phyloP scores from a whole-genome alignment of 2,113 vertebrate species.

The Alouatta palliata region DNA sequence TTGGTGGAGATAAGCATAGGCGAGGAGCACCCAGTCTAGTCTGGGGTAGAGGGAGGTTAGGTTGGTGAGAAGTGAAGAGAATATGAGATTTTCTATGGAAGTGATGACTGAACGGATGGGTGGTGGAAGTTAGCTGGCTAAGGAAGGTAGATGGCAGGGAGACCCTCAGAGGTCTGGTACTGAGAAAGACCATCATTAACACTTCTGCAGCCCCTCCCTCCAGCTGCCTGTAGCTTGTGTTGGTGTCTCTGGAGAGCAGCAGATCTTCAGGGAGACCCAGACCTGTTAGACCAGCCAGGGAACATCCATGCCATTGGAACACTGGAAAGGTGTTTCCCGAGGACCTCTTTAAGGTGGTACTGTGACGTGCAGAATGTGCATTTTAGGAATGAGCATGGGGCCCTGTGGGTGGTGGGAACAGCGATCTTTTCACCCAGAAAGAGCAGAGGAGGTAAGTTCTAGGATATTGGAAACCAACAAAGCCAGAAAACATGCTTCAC shows the following conservation, averaged over 20 bases:
- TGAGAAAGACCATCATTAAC: not conserved
- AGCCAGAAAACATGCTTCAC: not conserved
- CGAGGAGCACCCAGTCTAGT: not conserved
- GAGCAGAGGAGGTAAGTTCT: not conserved
- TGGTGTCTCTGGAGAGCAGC: not conserved
- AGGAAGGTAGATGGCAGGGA: not conserved
- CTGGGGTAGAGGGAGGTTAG: not conserved
- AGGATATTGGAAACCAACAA: not conserved
- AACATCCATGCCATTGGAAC: not conserved
- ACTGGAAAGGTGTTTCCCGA: not conserved
- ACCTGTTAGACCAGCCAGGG: not conserved
- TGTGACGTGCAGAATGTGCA: not conserved
- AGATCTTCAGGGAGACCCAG: not conserved
- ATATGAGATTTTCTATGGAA: not conserved
- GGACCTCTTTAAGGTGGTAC: too few species aligned
- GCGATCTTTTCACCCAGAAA: accelerated
- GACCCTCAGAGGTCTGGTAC: not conserved
- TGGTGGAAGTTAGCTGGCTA: not conserved
- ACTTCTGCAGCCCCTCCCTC: not conserved
- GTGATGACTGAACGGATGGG: not conserved
- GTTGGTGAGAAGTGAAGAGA: not conserved
- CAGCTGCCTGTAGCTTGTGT: not conserved
- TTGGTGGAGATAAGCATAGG: not conserved
- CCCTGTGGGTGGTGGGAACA: not conserved
- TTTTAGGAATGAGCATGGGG: not conserved